phyloP scores from a whole-genome alignment of 2,888 invertebrate species.

The Ctena decussata region DNA sequence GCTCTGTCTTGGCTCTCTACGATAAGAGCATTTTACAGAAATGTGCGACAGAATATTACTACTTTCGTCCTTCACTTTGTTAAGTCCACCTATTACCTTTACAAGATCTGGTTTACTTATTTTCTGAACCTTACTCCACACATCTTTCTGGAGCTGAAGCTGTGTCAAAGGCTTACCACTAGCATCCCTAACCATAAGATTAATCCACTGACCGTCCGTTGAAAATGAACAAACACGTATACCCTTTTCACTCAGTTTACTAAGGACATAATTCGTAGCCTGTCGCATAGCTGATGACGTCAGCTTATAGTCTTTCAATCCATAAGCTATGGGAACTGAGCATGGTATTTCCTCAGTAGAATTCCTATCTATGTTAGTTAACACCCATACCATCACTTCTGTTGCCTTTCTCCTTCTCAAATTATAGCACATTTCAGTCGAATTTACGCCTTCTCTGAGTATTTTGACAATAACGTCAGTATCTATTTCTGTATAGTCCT shows the following conservation, averaged over 20 bases:
- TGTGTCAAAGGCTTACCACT: conserved; percentile 17
- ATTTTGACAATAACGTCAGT: neutral
- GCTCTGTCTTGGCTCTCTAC: too few relatives aligned
- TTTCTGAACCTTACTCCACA: neutral
- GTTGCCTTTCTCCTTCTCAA: conserved; percentile 8
- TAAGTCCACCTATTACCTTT: neutral
- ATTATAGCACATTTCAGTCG: neutral
- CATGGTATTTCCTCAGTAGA: conserved; percentile 17
- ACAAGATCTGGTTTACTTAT: neutral
- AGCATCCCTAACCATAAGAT: conserved; percentile 21
- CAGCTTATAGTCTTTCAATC: conserved; percentile 23
- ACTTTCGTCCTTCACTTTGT: neutral
- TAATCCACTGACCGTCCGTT: conserved; percentile 24
- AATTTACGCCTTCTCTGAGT: neutral
- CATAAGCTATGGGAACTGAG: conserved; percentile 16
- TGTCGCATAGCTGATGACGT: conserved; percentile 3
- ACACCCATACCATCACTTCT: conserved; percentile 31
- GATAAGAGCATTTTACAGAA: too few relatives aligned
- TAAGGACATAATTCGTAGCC: neutral
- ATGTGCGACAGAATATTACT: too few relatives aligned
- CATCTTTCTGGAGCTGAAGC: conserved; percentile 19
- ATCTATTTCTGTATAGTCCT: neutral
- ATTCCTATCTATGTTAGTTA: conserved; percentile 14
- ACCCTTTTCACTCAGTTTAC: neutral
- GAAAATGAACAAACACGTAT: neutral